A percentile compares a stretch with the other conserved stretches of the same genome.
These are phyloP conservation scores for Sacculina carcini DNA, from an alignment of 2,888 invertebrate genomes.

Conservation along the genomic window DNA sequence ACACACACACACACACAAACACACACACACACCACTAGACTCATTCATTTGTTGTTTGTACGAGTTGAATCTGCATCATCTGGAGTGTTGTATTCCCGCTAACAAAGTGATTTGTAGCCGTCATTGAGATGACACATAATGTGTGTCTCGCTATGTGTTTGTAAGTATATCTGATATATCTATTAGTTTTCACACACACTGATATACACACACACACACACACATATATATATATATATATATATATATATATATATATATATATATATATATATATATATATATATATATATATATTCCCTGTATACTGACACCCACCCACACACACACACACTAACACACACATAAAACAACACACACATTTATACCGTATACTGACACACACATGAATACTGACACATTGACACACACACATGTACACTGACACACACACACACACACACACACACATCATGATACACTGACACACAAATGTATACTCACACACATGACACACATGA, in stretches of 20 bases:
- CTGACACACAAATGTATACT: no score
- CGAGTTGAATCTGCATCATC: no score
- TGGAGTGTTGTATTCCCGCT: no score
- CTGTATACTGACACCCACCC: no score
- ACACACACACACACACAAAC: no score
- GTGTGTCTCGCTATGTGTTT: conserved; percentile 55
- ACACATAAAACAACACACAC: no score
- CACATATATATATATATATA: conserved; percentile 10
- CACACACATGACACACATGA: no score
- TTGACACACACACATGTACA: background rate
- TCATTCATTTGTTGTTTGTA: no score
- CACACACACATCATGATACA: background rate
- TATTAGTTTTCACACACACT: conserved; percentile 9
- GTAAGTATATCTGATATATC: conserved; percentile 17
- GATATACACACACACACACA: conserved; percentile 9
- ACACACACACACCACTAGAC: no score
- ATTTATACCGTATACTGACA: background rate
- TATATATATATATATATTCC: background rate
- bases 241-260: conserved; percentile 6
- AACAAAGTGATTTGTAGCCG: conserved; percentile 33
- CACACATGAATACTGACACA: no score
- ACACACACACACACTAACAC: no score
- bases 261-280: conserved; percentile 5
- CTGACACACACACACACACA: background rate
- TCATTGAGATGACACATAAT: conserved; percentile 65